These are phyloP conservation scores for Taphrorychus bicolor DNA, from an alignment of 2,888 invertebrate species.

Conservation along the genomic window DNA sequence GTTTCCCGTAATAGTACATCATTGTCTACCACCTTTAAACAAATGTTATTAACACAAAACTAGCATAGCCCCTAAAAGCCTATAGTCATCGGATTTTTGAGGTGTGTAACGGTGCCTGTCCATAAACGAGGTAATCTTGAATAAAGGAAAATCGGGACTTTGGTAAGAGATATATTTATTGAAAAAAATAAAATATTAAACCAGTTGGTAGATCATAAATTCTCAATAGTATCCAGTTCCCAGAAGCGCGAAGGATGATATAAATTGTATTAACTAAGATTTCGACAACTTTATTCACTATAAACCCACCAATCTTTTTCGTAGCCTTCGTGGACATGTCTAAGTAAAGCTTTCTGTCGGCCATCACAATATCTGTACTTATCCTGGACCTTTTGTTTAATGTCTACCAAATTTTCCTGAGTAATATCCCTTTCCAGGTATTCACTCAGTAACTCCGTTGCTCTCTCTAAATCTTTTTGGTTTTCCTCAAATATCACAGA, in stretches of 20 bases:
- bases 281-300: conserved; percentile 70
- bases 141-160: no score
- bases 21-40: no score
- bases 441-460: conserved; percentile 97
- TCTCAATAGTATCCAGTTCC: not conserved
- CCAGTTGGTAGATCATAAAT: conserved; percentile 25
- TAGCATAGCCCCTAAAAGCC: no score
- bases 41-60: no score
- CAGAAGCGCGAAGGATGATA: no score
- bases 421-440: conserved; percentile 98
- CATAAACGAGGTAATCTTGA: no score
- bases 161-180: conserved; percentile 31
- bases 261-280: not conserved
- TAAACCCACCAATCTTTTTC: conserved; percentile 99
- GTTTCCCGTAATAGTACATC: no score
- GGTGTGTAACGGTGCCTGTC: no score
- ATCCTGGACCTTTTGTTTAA: conserved; percentile 99
- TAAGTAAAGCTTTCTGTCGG: conserved; percentile 91
- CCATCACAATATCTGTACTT: conserved; percentile 99
- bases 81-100: no score
- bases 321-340: conserved; percentile 98
- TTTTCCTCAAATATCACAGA: conserved; percentile 99
- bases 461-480: conserved; percentile 97
- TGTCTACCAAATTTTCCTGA: conserved; percentile 94
- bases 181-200: conserved; percentile 31